Conservation (phyloP, 2,888 invertebrate genomes). For the Parnassius orleans region DNA sequence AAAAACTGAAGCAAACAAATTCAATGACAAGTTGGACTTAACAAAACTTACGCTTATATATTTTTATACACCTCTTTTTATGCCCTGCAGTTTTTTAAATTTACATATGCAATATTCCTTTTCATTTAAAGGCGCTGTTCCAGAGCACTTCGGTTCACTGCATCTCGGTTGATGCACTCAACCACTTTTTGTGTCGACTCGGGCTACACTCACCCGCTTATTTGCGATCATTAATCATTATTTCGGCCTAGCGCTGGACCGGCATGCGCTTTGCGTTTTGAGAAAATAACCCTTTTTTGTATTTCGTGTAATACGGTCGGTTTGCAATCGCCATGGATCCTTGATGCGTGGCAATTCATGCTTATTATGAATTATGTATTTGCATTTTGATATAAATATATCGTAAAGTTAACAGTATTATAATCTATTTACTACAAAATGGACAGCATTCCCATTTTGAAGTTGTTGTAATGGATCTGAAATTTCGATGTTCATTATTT, state of each 20-base stretch:
- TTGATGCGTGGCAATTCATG: constrained; percentile 45
- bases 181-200: constrained; percentile 61
- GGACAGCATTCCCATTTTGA: too few relatives aligned
- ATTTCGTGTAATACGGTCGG: constrained; percentile 46
- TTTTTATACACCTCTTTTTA: constrained; percentile 3
- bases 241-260: constrained; percentile 68
- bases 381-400: constrained; percentile 5
- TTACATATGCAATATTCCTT: constrained; percentile 16
- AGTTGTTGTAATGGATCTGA: too few relatives aligned
- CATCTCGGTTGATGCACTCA: constrained; percentile 50
- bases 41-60: background rate
- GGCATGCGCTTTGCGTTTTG: constrained; percentile 65
- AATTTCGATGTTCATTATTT: too few relatives aligned
- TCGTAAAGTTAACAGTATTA: background rate
- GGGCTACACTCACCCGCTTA: constrained; percentile 73
- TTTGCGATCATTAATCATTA: constrained; percentile 81
- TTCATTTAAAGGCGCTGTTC: constrained; percentile 14
- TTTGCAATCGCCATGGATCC: constrained; percentile 45
- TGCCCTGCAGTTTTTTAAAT: constrained; percentile 3
- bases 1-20: background rate
- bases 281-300: constrained; percentile 79
- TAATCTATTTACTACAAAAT: too few relatives aligned
- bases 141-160: constrained; percentile 54
- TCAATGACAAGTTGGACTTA: background rate
- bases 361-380: constrained; percentile 24